Conservation (phyloP, 37 sponge, comb jelly and placozoan species). For the Crambe crambe region DNA sequence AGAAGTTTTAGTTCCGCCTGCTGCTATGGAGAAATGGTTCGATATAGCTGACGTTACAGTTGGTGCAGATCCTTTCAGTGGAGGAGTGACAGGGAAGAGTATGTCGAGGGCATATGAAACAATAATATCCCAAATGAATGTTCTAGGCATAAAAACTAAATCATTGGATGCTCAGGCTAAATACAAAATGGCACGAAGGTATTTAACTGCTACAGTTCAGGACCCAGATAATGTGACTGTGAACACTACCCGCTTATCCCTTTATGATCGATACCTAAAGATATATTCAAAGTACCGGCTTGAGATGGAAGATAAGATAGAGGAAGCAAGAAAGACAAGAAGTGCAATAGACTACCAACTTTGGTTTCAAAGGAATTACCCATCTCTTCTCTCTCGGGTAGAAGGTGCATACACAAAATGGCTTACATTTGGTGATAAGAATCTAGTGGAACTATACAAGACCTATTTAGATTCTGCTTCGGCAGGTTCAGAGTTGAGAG, state of each 20-base stretch:
- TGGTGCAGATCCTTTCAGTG: constrained; percentile 39
- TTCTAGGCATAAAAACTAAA: constrained; percentile 4
- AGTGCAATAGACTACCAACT: constrained; percentile 21
- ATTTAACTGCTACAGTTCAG: constrained; percentile 4
- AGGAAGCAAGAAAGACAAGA: neutral
- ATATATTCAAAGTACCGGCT: constrained; percentile 15
- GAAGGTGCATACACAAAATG: constrained; percentile 51
- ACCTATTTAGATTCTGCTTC: constrained; percentile 34
- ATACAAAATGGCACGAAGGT: constrained; percentile 7
- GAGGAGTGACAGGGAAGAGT: constrained; percentile 33
- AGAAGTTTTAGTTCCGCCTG: constrained; percentile 26
- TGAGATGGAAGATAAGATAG: constrained; percentile 43
- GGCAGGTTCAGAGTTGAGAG: constrained; percentile 33
- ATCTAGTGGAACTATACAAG: constrained; percentile 33
- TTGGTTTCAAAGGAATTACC: constrained; percentile 52
- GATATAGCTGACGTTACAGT: constrained; percentile 35
- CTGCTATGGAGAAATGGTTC: constrained; percentile 53
- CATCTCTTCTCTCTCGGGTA: constrained; percentile 15
- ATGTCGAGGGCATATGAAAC: constrained; percentile 19
- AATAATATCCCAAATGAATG: constrained; percentile 25
- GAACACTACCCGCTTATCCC: constrained; percentile 11
- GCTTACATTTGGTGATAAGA: constrained; percentile 56
- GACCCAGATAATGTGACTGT: constrained; percentile 26
- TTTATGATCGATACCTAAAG: constrained; percentile 25
- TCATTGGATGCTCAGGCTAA: constrained; percentile 1